Base-by-base conservation (phyloP, 2,888 invertebrate species). In the Bombylius major region DNA sequence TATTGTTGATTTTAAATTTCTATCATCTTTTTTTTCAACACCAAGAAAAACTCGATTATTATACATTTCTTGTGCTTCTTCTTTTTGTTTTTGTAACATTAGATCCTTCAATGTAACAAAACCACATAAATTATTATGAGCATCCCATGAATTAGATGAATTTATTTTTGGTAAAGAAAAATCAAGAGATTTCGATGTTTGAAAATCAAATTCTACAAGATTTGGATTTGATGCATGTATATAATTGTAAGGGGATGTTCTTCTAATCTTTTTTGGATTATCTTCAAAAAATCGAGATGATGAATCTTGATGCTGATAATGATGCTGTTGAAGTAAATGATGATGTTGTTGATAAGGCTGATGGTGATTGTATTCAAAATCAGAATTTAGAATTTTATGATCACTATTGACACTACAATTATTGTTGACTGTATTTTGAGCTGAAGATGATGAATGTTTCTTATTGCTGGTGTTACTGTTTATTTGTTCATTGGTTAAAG, bases 81-180 rank as follows among this genome's bases (percentile, higher is more conserved):
- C 86, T 60, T 81, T 84, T 69, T 87, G 87, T 62, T 85, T 82
- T 62, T 82, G 81, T 62, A 85, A 71, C 88, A 89, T 89, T 66
- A 89, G 79, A 73, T 88, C 85, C 69, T 88, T 86, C 39, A 89
- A 75, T 1, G 88, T 89, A 53, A 87, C 81, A 67, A 85, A 83
- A 1, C 84, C 84, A 50, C 81, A 78, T 39, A 82, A 73, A 67
- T 79, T 82, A 60, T 83, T 84, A 12, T 76, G 76, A 0, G 68
- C 66, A 58, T 75, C 75, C 65, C 72, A 65, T 0, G 67, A 66
- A 60, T 77, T 75, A 6, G 73, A 71, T 42, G 69, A 65, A 58
- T 67, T 70, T 54, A 76, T 75, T 59, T 76, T 77, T 39, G 75
- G 71, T 62, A 74, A 60, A 13, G 68, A 67, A 55, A 68, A 69